Conservation (phyloP, 2,113 vertebrate species). For the Cariama cristata region DNA sequence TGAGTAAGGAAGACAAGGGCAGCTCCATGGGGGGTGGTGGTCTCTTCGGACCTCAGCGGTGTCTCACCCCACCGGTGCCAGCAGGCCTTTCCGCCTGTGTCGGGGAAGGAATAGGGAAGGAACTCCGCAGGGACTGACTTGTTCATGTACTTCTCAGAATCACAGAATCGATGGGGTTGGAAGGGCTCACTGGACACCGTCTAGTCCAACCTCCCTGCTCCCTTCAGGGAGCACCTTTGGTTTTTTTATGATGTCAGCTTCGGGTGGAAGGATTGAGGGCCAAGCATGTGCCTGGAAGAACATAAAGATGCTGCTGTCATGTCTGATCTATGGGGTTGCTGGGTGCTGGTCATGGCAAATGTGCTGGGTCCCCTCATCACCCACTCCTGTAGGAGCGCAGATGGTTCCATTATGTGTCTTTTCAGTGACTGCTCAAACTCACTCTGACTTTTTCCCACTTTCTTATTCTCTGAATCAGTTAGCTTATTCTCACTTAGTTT, state of each 20-base stretch:
- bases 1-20: background rate
- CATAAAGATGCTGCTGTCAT: background rate
- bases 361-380: background rate
- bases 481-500: background rate
- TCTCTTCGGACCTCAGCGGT: background rate
- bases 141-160: background rate
- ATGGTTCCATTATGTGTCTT: background rate
- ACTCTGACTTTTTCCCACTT: background rate
- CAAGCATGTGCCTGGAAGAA: background rate
- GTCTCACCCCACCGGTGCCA: background rate
- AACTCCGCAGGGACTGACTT: background rate
- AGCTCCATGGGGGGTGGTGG: accelerated
- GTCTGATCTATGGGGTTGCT: background rate
- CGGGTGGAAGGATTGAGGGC: background rate
- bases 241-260: background rate
- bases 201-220: too few species aligned
- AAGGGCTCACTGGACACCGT: too few species aligned
- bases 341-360: accelerated
- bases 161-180: too few species aligned
- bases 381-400: accelerated
- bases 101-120: background rate
- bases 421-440: background rate
- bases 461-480: background rate
- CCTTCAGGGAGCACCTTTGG: background rate
- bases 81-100: background rate